Conservation (phyloP, 2,888 invertebrate species). For the Odontomyia ornata region DNA sequence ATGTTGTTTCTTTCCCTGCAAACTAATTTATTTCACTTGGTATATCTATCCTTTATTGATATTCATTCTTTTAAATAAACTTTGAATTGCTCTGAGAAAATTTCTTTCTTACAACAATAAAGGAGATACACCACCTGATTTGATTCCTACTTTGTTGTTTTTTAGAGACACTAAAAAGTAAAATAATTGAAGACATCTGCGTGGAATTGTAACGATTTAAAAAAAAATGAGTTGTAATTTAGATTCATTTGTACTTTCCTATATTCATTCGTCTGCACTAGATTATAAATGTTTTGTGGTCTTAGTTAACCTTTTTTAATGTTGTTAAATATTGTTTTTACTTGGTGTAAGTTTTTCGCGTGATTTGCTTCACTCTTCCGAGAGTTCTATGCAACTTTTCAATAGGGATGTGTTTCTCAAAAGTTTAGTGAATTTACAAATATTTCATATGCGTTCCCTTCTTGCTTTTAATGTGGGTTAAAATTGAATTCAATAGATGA, state of each 20-base stretch:
- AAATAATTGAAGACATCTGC: slow-evolving; percentile 29
- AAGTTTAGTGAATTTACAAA: no score
- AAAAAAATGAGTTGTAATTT: slow-evolving; percentile 23
- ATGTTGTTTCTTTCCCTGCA: slow-evolving; percentile 18
- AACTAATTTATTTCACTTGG: slow-evolving; percentile 19
- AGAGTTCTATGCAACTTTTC: no score
- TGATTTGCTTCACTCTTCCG: no score
- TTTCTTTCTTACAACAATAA: neutral
- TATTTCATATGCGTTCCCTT: no score
- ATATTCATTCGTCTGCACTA: no score
- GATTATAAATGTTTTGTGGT: no score
- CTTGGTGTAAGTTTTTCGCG: no score
- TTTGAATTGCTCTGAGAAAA: neutral
- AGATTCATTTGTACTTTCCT: neutral
- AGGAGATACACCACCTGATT: slow-evolving; percentile 35
- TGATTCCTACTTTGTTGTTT: slow-evolving; percentile 32
- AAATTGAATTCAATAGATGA: no score
- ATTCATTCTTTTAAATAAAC: neutral
- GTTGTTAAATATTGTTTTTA: no score
- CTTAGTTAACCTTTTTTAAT: no score
- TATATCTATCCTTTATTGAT: slow-evolving; percentile 23
- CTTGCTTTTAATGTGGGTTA: no score
- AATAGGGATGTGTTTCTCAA: no score
- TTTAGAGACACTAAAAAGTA: slow-evolving; percentile 32
- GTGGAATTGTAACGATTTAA: slow-evolving; percentile 25